Evolutionary conservation across 2,797 vertebrate species (phyloP).

Genomic region (Aulostomus chinensis): DNA sequence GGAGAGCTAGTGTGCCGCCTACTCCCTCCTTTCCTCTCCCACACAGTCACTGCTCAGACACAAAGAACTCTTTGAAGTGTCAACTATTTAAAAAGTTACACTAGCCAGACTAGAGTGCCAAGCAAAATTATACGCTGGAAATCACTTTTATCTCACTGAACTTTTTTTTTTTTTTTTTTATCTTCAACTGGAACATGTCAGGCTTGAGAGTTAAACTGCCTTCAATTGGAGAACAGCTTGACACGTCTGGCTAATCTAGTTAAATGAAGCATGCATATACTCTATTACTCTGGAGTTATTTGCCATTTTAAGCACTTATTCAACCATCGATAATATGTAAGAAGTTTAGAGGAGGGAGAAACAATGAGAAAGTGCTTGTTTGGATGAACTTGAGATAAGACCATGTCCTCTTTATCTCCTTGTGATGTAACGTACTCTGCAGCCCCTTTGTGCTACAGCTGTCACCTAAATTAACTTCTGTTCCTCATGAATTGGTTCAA

Average conservation of each 20-base stretch:
- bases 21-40: constrained; percentile 30
- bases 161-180: neutral
- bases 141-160: constrained; percentile 53
- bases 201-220: constrained; percentile 36
- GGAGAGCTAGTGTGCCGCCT: constrained; percentile 38
- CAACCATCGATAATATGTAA: constrained; percentile 24
- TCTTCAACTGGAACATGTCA: constrained; percentile 37
- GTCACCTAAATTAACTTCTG: constrained; percentile 25
- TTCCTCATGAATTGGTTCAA: constrained; percentile 16
- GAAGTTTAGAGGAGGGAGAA: constrained; percentile 20
- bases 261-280: constrained; percentile 37
- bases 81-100: constrained; percentile 53
- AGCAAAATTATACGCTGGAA: constrained; percentile 45
- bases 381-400: constrained; percentile 22
- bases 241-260: constrained; percentile 44
- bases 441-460: constrained; percentile 23
- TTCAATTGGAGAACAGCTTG: constrained; percentile 30
- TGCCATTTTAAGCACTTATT: constrained; percentile 23
- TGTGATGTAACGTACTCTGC: constrained; percentile 14
- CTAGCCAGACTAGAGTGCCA: constrained; percentile 50
- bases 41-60: constrained; percentile 43
- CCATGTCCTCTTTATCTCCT: constrained; percentile 1
- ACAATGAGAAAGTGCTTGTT: constrained; percentile 20
- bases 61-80: constrained; percentile 62
- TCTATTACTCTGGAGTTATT: constrained; percentile 26